phyloP scores from a whole-genome alignment of 37 sponge, comb jelly and placozoan species.

The Beroe forskalii region DNA sequence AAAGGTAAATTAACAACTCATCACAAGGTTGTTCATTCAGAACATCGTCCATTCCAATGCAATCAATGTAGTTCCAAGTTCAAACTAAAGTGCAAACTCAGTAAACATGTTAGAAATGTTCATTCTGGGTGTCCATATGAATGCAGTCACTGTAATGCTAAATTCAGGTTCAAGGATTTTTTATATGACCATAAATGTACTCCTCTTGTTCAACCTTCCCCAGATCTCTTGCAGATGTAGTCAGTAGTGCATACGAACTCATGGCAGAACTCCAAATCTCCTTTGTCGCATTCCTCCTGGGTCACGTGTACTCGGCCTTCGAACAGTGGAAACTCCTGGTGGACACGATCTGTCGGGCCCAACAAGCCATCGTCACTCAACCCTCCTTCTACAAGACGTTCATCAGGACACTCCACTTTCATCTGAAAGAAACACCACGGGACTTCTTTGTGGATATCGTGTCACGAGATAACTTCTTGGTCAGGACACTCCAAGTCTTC shows the following conservation, averaged over 20 bases:
- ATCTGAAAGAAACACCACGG: slow-evolving; percentile 85
- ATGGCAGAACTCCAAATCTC: slow-evolving; percentile 90
- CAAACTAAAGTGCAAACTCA: too few relatives aligned
- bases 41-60: too few relatives aligned
- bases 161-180: too few relatives aligned
- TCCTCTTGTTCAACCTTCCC: too few relatives aligned
- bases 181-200: too few relatives aligned
- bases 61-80: too few relatives aligned
- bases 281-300: slow-evolving; percentile 89
- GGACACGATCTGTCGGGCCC: slow-evolving; percentile 78
- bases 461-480: slow-evolving; percentile 82
- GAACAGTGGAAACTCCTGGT: slow-evolving; percentile 94
- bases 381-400: slow-evolving; percentile 76
- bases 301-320: slow-evolving; percentile 95
- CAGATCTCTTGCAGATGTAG: not conserved
- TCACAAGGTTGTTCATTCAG: too few relatives aligned
- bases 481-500: slow-evolving; percentile 71
- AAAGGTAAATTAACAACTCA: too few relatives aligned
- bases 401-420: slow-evolving; percentile 89
- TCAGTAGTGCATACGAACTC: slow-evolving; percentile 68
- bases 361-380: slow-evolving; percentile 72
- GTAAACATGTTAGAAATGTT: too few relatives aligned
- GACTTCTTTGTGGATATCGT: slow-evolving; percentile 97
- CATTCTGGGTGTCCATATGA: too few relatives aligned
- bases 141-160: too few relatives aligned